These are phyloP conservation scores for Garrulus glandarius DNA, from an alignment of 2,797 vertebrate genomes.

Conservation along the genomic window DNA sequence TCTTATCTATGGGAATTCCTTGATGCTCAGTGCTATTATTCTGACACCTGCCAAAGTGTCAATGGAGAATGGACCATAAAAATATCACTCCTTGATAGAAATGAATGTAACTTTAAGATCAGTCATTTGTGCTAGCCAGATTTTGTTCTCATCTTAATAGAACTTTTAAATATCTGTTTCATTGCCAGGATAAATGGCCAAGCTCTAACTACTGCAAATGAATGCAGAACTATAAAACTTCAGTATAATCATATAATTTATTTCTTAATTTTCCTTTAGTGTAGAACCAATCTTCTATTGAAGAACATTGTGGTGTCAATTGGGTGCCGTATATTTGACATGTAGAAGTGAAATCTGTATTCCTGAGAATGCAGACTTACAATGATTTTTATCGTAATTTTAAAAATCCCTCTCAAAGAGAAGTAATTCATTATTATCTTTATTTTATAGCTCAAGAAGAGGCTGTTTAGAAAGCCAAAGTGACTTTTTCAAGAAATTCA, in stretches of 20 bases:
- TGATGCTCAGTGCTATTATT: not conserved
- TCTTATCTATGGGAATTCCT: constrained; percentile 18
- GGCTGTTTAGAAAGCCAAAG: not conserved
- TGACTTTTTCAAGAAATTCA: not conserved
- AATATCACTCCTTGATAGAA: constrained; percentile 4
- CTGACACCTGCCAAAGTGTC: constrained; percentile 46
- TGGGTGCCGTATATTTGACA: not conserved
- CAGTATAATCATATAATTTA: not conserved
- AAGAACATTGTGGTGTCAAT: not conserved
- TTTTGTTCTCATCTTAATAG: constrained; percentile 14
- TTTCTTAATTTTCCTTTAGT: not conserved
- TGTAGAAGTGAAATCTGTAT: not conserved
- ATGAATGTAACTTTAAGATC: not conserved
- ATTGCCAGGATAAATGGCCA: not conserved
- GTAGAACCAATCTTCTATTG: not conserved
- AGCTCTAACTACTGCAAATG: constrained; percentile 5
- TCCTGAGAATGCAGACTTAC: not conserved
- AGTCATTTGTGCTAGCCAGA: not conserved
- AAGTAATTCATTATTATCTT: not conserved
- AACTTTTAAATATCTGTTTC: constrained; percentile 38
- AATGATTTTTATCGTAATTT: not conserved
- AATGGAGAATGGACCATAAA: constrained; percentile 21
- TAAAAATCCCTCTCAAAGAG: not conserved
- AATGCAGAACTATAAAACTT: constrained; percentile 22
- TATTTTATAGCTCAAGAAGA: not conserved